These are phyloP conservation scores for Julus scanicus DNA, from an alignment of 2,888 invertebrate species.

Conservation along the genomic window DNA sequence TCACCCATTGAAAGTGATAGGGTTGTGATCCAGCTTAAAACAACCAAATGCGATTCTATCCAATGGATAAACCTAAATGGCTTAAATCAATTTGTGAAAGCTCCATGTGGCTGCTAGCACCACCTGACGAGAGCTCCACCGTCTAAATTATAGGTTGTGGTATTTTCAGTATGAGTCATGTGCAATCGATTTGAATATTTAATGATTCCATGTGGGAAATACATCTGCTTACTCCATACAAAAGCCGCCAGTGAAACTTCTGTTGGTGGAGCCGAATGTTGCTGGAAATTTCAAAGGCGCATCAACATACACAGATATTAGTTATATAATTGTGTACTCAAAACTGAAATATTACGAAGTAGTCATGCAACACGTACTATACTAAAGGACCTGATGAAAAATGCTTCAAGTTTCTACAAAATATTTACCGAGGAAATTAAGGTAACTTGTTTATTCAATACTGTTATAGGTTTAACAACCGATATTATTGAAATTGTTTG, in stretches of 20 bases:
- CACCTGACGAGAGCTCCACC: neutral
- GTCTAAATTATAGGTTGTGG: neutral
- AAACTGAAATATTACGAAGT: neutral
- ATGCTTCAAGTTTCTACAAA: neutral
- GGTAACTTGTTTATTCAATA: neutral
- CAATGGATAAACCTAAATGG: no score
- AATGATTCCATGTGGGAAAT: conserved; percentile 38
- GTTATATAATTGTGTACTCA: neutral
- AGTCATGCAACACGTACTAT: neutral
- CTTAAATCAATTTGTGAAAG: no score
- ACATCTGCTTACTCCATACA: conserved; percentile 6
- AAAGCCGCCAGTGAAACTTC: neutral
- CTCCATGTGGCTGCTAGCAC: neutral
- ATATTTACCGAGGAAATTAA: neutral
- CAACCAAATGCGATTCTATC: no score
- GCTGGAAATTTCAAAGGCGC: neutral
- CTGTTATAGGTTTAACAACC: neutral
- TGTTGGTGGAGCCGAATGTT: neutral
- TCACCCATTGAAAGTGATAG: no score
- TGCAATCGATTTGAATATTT: conserved; percentile 16
- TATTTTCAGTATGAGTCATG: neutral
- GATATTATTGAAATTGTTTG: no score
- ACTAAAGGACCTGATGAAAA: neutral
- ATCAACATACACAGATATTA: no score
- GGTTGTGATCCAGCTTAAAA: no score